A percentile compares a stretch with the other conserved stretches of the same genome.
phyloP scores from a whole-genome alignment of 2,113 vertebrate genomes.

The Heterotis niloticus region DNA sequence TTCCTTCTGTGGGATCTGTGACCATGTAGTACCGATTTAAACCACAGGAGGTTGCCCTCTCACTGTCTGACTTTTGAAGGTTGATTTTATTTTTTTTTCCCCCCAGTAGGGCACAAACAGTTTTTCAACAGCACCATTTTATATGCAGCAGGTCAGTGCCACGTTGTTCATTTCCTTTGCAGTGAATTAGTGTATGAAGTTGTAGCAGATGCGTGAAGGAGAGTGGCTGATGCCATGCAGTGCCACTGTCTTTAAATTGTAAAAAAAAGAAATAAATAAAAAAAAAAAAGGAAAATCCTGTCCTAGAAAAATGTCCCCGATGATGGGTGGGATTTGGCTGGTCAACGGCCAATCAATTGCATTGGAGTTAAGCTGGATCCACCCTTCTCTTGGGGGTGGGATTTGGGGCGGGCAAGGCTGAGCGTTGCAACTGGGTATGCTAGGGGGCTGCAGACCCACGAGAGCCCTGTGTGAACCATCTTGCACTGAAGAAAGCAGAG shows the following conservation, averaged over 20 bases:
- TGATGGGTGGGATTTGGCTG: conserved; percentile 17
- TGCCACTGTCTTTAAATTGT: not conserved
- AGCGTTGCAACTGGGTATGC: not conserved
- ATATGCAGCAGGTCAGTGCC: too few species aligned
- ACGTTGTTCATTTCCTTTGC: not conserved
- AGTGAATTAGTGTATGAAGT: not conserved
- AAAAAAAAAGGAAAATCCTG: conserved; percentile 19
- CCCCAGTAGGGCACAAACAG: too few species aligned
- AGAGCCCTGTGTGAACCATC: not conserved
- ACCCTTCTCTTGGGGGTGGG: not conserved
- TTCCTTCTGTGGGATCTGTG: not conserved
- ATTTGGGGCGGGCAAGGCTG: not conserved
- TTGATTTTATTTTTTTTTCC: too few species aligned
- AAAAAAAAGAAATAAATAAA: too few species aligned
- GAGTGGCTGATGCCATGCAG: not conserved
- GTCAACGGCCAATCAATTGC: not conserved
- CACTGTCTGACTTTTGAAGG: not conserved
- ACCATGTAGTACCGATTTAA: not conserved
- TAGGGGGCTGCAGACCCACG: not conserved
- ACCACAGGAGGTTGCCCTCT: not conserved
- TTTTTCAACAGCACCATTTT: too few species aligned
- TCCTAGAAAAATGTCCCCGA: conserved; percentile 30
- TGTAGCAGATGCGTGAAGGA: not conserved
- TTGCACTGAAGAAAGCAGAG: not conserved
- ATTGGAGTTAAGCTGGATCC: conserved; percentile 14